Evolutionary conservation across 2,113 vertebrate genomes (phyloP).

Genomic region (Tonatia bakeri): DNA sequence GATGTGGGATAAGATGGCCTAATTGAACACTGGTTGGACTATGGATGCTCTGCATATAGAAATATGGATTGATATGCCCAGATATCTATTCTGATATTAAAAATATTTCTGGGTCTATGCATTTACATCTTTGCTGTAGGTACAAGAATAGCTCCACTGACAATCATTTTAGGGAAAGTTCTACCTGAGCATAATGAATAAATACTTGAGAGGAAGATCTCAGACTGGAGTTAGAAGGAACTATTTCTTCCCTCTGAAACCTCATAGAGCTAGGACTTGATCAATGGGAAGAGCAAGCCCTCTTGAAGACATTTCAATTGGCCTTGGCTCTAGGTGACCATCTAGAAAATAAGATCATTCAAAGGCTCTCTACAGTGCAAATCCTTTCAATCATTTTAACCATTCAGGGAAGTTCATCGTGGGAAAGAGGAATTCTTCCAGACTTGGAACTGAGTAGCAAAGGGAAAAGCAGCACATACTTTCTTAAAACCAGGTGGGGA

Average conservation of each 20-base stretch:
- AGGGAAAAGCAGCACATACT: neutral
- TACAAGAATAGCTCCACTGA: neutral
- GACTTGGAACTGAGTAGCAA: neutral
- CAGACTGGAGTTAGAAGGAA: neutral
- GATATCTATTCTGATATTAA: neutral
- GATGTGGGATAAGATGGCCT: neutral
- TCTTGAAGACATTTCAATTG: neutral
- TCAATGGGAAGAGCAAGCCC: neutral
- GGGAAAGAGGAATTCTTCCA: neutral
- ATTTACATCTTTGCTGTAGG: neutral
- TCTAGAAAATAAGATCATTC: neutral
- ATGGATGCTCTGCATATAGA: neutral
- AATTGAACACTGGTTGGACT: neutral
- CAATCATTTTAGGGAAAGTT: neutral
- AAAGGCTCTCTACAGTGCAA: neutral
- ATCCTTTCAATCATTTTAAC: neutral
- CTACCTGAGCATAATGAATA: neutral
- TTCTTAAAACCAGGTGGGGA: neutral
- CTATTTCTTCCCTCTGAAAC: neutral
- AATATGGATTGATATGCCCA: neutral
- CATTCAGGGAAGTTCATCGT: neutral
- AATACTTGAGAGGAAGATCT: neutral
- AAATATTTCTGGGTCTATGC: neutral
- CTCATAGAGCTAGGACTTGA: neutral
- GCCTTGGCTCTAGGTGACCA: neutral